phyloP scores from a whole-genome alignment of 2,888 invertebrate species.

The Halictus quadricinctus region DNA sequence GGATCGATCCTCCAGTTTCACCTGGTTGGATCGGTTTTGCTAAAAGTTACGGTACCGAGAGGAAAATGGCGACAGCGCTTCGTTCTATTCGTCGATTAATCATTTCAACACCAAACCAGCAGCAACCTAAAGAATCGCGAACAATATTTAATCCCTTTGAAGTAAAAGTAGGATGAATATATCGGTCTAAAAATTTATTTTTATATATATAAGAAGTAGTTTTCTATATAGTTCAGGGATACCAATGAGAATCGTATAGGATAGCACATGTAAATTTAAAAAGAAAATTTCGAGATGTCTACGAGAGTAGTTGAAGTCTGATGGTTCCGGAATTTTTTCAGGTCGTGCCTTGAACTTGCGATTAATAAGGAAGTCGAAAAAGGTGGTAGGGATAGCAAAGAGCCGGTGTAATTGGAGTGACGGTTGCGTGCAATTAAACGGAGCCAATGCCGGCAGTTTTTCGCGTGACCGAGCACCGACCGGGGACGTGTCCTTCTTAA shows the following conservation, averaged over 20 bases:
- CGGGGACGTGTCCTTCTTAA: slow-evolving; percentile 54
- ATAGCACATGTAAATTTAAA: too few relatives aligned
- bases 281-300: too few relatives aligned
- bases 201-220: too few relatives aligned
- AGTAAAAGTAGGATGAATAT: too few relatives aligned
- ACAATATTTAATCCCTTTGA: too few relatives aligned
- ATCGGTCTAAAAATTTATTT: too few relatives aligned
- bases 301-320: too few relatives aligned
- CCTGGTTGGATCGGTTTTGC: background rate
- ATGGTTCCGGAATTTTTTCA: background rate
- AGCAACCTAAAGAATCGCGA: background rate
- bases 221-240: too few relatives aligned
- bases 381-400: background rate
- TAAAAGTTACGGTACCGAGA: background rate
- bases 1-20: slow-evolving; percentile 33
- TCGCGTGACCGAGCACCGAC: slow-evolving; percentile 30
- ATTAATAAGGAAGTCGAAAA: background rate
- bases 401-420: background rate
- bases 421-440: slow-evolving; percentile 35
- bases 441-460: slow-evolving; percentile 23
- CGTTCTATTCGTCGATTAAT: background rate
- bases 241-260: too few relatives aligned
- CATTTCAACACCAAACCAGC: too few relatives aligned
- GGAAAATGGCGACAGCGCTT: background rate
- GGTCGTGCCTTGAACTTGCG: background rate